These are phyloP conservation scores for Gadopsis bispinosus DNA, from an alignment of 2,797 vertebrate species.

Conservation along the genomic window DNA sequence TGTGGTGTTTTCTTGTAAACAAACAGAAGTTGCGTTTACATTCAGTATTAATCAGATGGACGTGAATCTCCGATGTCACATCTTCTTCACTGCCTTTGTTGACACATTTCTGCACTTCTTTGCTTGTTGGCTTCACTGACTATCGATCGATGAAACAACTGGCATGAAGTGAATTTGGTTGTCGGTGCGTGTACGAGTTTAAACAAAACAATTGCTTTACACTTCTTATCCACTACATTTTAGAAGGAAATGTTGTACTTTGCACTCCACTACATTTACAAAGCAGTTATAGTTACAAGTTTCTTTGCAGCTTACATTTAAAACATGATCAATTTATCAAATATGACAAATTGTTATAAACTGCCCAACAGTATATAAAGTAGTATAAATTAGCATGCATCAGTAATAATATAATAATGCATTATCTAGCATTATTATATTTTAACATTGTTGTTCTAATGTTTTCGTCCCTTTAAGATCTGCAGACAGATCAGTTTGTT, in stretches of 20 bases:
- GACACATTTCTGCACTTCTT: background rate
- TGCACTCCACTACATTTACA: background rate
- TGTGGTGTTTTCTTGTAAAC: background rate
- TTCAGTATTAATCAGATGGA: background rate
- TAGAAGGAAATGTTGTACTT: background rate
- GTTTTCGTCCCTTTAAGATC: constrained; percentile 18
- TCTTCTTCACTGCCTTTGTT: background rate
- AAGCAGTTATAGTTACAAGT: background rate
- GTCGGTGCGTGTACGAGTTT: background rate
- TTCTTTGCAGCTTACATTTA: background rate
- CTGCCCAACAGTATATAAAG: no score
- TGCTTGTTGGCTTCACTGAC: background rate
- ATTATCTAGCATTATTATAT: background rate
- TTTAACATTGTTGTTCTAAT: background rate
- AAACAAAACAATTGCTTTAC: background rate
- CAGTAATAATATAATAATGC: background rate
- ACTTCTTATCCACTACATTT: background rate
- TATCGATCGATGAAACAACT: background rate
- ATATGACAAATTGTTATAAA: background rate
- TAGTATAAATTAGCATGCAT: background rate
- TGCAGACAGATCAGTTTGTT: constrained; percentile 27
- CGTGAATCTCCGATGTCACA: background rate
- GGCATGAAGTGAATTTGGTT: no score
- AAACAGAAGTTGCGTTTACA: background rate
- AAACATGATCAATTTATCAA: background rate